Evolutionary conservation across 2,113 vertebrate species (phyloP), one percentile per base, ranked within the genome.

Genomic region (Notarius lentiginosus): DNA sequence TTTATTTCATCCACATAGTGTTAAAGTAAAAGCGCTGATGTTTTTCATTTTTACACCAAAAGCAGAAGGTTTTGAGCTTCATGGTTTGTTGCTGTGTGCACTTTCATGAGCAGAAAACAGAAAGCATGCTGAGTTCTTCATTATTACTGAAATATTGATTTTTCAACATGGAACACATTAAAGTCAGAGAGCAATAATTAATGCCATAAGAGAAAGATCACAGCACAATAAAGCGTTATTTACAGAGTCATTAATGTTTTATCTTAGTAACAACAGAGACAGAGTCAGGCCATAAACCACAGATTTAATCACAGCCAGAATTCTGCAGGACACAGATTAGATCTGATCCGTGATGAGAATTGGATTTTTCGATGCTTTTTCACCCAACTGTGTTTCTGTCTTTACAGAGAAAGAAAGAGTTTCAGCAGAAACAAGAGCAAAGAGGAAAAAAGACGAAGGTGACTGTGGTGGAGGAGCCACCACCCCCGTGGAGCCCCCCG

Each of bases 401-500:
- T 86, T 80, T 56, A 91, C 91, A 99, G 98, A 93, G 89, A 90
- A 96, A 93, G 73, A 99, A 98, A 92, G 95, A 96, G 88, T 94
- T 91, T 24, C 95, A 94, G 80, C 93, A 96, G 84, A 95, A 91
- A 88, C 93, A 93, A 90, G 94, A 94, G 77, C 95, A 84, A 91
- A 96, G 94, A 82, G 95, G 94, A 68, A 96, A 91, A 88, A 96
- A 93, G 80, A 91, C 94, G 30, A 93, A 93, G 83, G 90, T 91
- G 15, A 92, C 95, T 89, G 93, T 90, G 61, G 49, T 91, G 47
- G 92, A 94, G 82, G 95, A 95, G 70, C 84, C 91, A 0, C 93
- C 92, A 89, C 96, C 94, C 81, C 96, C 97, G 0, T 99, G 98
- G 98, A 98, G 95, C 88, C 97, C 98, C 83, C 96, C 97, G 5